Conservation (phyloP, 2,797 vertebrate species). For the Microctenopoma lineatum region DNA sequence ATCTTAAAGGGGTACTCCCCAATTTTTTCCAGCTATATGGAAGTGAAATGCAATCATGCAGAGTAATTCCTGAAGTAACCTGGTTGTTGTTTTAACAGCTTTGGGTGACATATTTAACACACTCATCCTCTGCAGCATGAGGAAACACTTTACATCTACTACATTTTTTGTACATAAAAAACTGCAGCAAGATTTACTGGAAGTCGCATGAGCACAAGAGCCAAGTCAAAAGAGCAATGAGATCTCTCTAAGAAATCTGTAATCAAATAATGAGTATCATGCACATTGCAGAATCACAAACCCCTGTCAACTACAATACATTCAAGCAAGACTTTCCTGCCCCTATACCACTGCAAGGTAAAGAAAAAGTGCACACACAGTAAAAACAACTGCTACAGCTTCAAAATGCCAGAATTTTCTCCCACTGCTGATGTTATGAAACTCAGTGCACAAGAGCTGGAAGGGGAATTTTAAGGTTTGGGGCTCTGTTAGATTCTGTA, state of each 20-base stretch:
- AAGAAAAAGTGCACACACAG: not conserved
- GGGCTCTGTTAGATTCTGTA: not conserved
- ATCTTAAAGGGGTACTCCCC: conserved; percentile 2
- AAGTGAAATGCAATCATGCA: not conserved
- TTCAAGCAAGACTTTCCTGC: not conserved
- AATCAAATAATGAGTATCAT: not conserved
- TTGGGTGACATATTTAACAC: conserved; percentile 4
- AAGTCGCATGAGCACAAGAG: not conserved
- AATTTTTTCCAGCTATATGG: not conserved
- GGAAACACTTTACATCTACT: not conserved
- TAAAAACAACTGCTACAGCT: not conserved
- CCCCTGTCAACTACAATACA: not conserved
- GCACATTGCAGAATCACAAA: not conserved
- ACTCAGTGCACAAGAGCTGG: not conserved
- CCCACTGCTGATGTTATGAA: conserved; percentile 15
- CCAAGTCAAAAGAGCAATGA: not conserved
- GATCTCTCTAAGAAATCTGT: not conserved
- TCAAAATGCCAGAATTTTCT: not conserved
- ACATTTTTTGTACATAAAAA: not conserved
- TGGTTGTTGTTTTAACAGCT: conserved; percentile 11
- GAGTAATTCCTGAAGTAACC: not conserved
- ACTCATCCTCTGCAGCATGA: not conserved
- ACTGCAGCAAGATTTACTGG: not conserved
- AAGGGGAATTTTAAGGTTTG: not conserved
- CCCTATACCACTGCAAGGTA: not conserved